These are phyloP conservation scores for Telmatochromis bifrenatus DNA, from an alignment of 2,113 vertebrate species.

Conservation along the genomic window DNA sequence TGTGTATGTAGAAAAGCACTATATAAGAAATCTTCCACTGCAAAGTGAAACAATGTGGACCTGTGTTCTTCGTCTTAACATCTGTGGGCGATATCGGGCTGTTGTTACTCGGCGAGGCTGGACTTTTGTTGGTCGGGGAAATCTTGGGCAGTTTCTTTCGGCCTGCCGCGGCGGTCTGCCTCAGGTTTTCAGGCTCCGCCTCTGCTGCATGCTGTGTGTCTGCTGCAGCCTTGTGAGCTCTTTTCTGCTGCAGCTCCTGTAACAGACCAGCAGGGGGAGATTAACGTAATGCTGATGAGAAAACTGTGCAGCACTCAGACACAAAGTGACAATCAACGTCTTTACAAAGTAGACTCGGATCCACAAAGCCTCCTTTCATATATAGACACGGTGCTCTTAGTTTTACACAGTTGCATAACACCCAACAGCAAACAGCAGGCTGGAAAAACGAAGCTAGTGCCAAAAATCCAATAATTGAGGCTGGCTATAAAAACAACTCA, in stretches of 20 bases:
- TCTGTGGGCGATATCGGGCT: conserved; percentile 6
- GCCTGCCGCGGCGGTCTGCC: conserved; percentile 44
- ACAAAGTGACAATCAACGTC: accelerated
- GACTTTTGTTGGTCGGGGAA: neutral
- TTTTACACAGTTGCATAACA: neutral
- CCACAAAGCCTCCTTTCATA: neutral
- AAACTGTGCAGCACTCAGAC: neutral
- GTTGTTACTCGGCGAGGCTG: conserved; percentile 29
- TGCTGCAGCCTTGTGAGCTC: conserved; percentile 60
- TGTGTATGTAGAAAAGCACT: neutral
- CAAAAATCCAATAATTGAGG: neutral
- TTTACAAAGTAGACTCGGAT: neutral
- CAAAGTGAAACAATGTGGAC: conserved; percentile 43
- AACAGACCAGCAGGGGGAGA: conserved; percentile 22
- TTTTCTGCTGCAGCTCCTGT: conserved; percentile 87
- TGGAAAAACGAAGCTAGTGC: accelerated
- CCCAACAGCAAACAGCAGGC: neutral
- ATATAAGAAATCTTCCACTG: neutral
- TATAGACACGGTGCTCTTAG: accelerated
- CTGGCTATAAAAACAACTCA: neutral
- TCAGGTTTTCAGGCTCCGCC: conserved; percentile 41
- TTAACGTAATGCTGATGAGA: neutral
- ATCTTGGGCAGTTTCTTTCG: conserved; percentile 60
- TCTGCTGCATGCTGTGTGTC: conserved; percentile 50
- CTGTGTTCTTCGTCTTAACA: conserved; percentile 77